Evolutionary conservation across 2,797 vertebrate genomes (phyloP).

Genomic region (Myoxocephalus aenaeus): DNA sequence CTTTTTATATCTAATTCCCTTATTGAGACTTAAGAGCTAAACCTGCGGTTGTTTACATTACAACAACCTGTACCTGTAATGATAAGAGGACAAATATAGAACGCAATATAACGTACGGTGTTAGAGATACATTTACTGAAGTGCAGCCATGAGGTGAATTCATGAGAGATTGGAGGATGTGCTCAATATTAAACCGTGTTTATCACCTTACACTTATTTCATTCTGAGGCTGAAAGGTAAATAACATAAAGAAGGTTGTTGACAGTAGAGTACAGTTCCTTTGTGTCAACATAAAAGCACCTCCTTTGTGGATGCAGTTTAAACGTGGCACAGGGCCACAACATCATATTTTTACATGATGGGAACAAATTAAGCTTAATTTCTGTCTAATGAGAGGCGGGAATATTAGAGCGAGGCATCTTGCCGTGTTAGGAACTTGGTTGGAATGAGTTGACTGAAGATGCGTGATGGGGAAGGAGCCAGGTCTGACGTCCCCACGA

Average conservation of each 20-base stretch:
- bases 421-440: slow-evolving; percentile 8
- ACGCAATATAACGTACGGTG: slow-evolving; percentile 15
- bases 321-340: slow-evolving; percentile 24
- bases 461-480: too few species aligned
- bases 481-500: neutral
- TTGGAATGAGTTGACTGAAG: too few species aligned
- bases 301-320: slow-evolving; percentile 12
- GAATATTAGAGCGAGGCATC: slow-evolving; percentile 28
- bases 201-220: neutral
- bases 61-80: slow-evolving; percentile 1
- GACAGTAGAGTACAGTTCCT: neutral
- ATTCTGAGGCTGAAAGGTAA: slow-evolving; percentile 13
- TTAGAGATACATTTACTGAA: neutral
- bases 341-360: slow-evolving; percentile 29
- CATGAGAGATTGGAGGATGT: slow-evolving; percentile 8
- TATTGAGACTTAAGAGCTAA: slow-evolving; percentile 60
- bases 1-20: slow-evolving; percentile 67
- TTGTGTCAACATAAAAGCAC: slow-evolving; percentile 21
- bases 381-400: slow-evolving; percentile 36
- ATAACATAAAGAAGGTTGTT: slow-evolving; percentile 5
- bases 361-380: slow-evolving; percentile 36
- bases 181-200: slow-evolving; percentile 8
- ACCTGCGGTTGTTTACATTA: slow-evolving; percentile 57
- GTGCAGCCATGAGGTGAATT: neutral
- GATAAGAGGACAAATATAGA: slow-evolving; percentile 10